Evolutionary conservation across 2,113 vertebrate species (phyloP), one percentile per base, ranked within the genome.

Genomic region (Oryzias melastigma): DNA sequence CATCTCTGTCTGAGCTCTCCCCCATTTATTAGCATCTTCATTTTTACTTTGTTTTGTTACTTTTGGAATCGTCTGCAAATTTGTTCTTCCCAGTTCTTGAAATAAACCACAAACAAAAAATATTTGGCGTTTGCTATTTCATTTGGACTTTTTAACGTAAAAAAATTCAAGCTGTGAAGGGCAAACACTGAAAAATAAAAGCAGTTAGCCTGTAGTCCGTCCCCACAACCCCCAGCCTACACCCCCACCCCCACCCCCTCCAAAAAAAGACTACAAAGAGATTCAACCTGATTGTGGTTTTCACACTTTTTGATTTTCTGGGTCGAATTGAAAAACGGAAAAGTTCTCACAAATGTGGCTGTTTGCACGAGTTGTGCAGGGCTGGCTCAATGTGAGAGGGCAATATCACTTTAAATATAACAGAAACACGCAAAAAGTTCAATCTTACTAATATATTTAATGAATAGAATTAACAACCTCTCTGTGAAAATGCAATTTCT

Each of bases 271-370:
- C 40, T 66, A 58, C 65, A 71, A 68, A 78, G 53, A 29, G 13
- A 56, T 75, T 71, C 62, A 78, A 87, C 80, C 78, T 77, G 59
- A 66, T 80, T 88, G 83, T 85, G 82, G 83, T 79, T 88, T 83
- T 77, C 63, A 78, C 70, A 83, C 78, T 65, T 86, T 81, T 78
- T 73, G 61, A 52, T 72, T 68, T 70, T 80, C 71, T 69, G 44
- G 52, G 60, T 72, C 72, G 20, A 58, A 65, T 73, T 74, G 58
- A 65, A 72, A 52, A 69, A 75, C 47, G 44, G 64, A 81, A 68
- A 66, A 18, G 51, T 61, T 58, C 20, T 65, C 57, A 73, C 52
- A 68, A 51, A 71, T 81, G 64, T 75, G 62, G 65, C 58, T 22
- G 13, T 42, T 48, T 46, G 27, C 17, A 51, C 44, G 55, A 19